Evolutionary conservation across 2,113 vertebrate species (phyloP).

Genomic region (Leptodactylus fuscus): DNA sequence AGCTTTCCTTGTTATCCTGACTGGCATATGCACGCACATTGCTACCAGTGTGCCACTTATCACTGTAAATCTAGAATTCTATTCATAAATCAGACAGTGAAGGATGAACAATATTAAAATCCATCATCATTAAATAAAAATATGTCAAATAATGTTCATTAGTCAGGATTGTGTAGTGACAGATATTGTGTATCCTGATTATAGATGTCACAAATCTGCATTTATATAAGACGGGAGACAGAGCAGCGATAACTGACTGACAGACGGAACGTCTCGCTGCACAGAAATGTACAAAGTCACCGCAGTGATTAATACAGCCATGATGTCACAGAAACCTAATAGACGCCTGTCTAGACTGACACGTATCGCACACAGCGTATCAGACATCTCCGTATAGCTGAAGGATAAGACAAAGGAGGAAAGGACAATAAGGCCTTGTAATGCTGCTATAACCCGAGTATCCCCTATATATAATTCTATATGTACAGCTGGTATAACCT

Average conservation of each 20-base stretch:
- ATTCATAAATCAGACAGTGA: not conserved
- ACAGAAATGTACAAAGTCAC: not conserved
- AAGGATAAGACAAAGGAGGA: not conserved
- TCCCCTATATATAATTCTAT: no score
- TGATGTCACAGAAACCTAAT: not conserved
- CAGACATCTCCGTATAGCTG: not conserved
- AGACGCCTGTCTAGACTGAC: slow-evolving; percentile 8
- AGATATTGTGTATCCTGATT: no score
- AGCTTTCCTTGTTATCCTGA: no score
- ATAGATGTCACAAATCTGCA: not conserved
- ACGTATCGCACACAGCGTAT: not conserved
- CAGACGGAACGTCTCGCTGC: not conserved
- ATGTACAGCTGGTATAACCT: no score
- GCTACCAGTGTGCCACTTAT: not conserved
- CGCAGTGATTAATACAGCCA: not conserved
- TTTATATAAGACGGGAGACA: not conserved
- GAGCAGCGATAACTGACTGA: not conserved
- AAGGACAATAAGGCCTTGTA: not conserved
- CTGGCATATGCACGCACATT: no score
- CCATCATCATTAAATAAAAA: not conserved
- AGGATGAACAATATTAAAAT: not conserved
- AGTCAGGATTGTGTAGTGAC: no score
- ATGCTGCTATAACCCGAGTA: not conserved
- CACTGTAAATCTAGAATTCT: not conserved
- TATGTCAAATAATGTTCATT: not conserved